A percentile compares a stretch with the other conserved stretches of the same genome.
phyloP scores from a whole-genome alignment of 2,797 vertebrate species.

The Borostomias antarcticus region DNA sequence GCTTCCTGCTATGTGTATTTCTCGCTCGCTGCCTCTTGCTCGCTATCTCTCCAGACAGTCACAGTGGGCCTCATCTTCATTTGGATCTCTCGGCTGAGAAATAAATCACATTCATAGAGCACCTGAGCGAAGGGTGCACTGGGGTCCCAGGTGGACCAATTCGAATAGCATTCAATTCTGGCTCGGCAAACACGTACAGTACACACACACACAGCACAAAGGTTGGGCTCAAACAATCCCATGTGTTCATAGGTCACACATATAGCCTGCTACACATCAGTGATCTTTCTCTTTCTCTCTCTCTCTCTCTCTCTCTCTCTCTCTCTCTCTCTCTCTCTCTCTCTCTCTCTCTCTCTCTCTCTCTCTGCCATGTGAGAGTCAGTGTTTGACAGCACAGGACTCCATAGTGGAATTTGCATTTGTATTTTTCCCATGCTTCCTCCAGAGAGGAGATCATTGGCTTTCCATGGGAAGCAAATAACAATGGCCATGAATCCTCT shows the following conservation, averaged over 20 bases:
- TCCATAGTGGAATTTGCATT: slow-evolving; percentile 72
- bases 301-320: slow-evolving; percentile 14
- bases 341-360: slow-evolving; percentile 23
- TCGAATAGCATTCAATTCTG: slow-evolving; percentile 69
- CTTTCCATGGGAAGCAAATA: slow-evolving; percentile 48
- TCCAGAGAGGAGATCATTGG: slow-evolving; percentile 61
- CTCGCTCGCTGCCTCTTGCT: slow-evolving; percentile 9
- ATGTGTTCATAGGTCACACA: slow-evolving; percentile 53
- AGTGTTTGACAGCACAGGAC: slow-evolving; percentile 65
- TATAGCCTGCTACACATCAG: slow-evolving; percentile 29
- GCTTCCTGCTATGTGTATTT: slow-evolving; percentile 32
- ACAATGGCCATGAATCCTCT: slow-evolving; percentile 23
- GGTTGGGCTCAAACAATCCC: slow-evolving; percentile 65
- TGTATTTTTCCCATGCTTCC: slow-evolving; percentile 70
- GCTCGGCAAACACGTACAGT: slow-evolving; percentile 7
- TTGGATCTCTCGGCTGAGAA: slow-evolving; percentile 65
- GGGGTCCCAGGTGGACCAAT: slow-evolving; percentile 69
- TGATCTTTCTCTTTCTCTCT: slow-evolving; percentile 20
- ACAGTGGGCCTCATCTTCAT: slow-evolving; percentile 53
- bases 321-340: slow-evolving; percentile 10
- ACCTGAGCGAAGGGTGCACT: slow-evolving; percentile 67
- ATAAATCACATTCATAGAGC: slow-evolving; percentile 78
- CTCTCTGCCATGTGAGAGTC: slow-evolving; percentile 35
- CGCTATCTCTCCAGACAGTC: slow-evolving; percentile 35
- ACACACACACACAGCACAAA: slow-evolving; percentile 38